Conservation (phyloP, 2,113 vertebrate genomes). For the Cisticola juncidis region DNA sequence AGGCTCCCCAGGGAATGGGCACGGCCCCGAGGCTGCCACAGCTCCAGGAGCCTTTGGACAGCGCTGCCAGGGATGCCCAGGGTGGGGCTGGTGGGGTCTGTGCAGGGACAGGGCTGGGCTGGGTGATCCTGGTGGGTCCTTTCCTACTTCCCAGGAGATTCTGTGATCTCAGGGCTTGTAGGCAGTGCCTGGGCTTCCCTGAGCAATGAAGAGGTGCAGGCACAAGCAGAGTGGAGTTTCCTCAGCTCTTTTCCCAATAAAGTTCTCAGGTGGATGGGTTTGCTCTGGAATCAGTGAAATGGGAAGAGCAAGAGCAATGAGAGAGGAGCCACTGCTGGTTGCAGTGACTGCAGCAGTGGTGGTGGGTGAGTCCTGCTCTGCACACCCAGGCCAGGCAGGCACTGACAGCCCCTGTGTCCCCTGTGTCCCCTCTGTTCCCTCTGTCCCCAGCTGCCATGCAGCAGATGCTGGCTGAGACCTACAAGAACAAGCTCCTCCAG, state of each 20-base stretch:
- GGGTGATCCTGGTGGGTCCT: accelerated
- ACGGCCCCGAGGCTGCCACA: background rate
- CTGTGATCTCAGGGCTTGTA: background rate
- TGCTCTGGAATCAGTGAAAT: background rate
- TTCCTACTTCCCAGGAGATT: background rate
- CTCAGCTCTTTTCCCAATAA: background rate
- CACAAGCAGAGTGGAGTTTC: background rate
- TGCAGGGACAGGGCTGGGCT: accelerated
- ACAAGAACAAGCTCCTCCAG: conserved; percentile 82
- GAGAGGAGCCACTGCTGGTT: background rate
- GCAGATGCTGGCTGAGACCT: conserved; percentile 89
- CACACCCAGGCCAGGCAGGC: background rate
- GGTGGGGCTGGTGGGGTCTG: background rate
- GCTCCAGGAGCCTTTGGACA: background rate
- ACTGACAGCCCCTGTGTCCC: background rate
- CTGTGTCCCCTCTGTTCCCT: background rate
- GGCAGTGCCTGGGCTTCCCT: background rate
- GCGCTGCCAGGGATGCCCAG: background rate
- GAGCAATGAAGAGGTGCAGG: background rate
- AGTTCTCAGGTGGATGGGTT: background rate
- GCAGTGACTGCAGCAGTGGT: background rate
- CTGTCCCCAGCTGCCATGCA: conserved; percentile 88
- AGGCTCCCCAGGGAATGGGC: background rate
- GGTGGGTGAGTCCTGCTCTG: background rate
- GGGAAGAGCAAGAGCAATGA: background rate